Percentiles rank a stretch among this genome's conserved stretches.
phyloP scores from a whole-genome alignment of 2,888 invertebrate genomes.

The Sericinus montela region DNA sequence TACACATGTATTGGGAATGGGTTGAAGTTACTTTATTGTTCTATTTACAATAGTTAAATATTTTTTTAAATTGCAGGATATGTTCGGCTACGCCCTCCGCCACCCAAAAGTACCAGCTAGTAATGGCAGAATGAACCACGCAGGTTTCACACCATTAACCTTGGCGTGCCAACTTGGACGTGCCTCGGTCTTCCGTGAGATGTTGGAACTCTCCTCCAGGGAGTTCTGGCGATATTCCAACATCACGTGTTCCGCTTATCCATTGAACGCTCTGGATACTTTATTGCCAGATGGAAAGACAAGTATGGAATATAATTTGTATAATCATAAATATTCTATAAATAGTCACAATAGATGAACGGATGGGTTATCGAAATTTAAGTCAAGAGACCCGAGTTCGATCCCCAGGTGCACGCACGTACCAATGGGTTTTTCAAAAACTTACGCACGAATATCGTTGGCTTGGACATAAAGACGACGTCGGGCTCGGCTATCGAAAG shows the following conservation, averaged over 20 bases:
- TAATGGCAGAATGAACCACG: conserved; percentile 92
- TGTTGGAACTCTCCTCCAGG: conserved; percentile 95
- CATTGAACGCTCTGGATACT: conserved; percentile 97
- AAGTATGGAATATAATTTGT: conserved; percentile 77
- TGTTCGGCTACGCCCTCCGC: conserved; percentile 98
- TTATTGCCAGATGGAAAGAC: conserved; percentile 96
- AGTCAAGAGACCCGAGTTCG: too few relatives aligned
- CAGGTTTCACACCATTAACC: conserved; percentile 96
- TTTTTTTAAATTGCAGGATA: conserved; percentile 93
- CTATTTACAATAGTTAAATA: too few relatives aligned
- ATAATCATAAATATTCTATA: not conserved
- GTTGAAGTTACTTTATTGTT: too few relatives aligned
- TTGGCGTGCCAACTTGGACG: conserved; percentile 97
- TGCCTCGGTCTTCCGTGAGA: conserved; percentile 97
- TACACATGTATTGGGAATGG: too few relatives aligned
- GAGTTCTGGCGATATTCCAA: conserved; percentile 99
- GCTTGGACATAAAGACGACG: too few relatives aligned
- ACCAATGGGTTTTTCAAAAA: too few relatives aligned
- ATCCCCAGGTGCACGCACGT: too few relatives aligned
- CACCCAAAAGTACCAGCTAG: conserved; percentile 96
- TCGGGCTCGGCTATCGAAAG: too few relatives aligned
- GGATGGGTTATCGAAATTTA: too few relatives aligned
- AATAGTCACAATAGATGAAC: too few relatives aligned
- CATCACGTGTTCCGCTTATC: conserved; percentile 98
- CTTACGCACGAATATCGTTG: too few relatives aligned